Evolutionary conservation across 1,140 invertebrate species (phyloP).

Genomic region (Drosophila melanogaster): DNA sequence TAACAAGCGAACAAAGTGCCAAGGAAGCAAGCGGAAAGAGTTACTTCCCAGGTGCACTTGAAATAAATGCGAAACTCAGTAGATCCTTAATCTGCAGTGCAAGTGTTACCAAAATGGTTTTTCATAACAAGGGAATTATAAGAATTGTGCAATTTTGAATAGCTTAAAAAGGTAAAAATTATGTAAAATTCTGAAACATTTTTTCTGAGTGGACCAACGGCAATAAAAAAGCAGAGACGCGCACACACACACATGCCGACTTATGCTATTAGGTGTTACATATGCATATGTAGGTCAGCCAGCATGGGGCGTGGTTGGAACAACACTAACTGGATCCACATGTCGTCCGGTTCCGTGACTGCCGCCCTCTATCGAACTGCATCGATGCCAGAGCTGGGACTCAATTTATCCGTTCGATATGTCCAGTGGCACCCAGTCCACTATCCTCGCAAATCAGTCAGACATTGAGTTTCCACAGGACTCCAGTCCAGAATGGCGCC

Average conservation of each 20-base stretch:
- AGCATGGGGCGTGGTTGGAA: constrained; percentile 36
- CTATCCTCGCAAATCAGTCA: constrained; percentile 61
- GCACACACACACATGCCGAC: constrained; percentile 11
- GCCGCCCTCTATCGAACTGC: constrained; percentile 12
- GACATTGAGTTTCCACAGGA: constrained; percentile 17
- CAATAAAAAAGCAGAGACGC: constrained; percentile 28
- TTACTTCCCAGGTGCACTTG: constrained; percentile 1
- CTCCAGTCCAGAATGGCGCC: constrained; percentile 18
- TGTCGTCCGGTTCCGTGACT: constrained; percentile 69
- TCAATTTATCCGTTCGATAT: constrained; percentile 34
- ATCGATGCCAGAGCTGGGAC: constrained; percentile 43
- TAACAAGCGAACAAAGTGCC: constrained; percentile 74
- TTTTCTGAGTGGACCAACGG: constrained; percentile 4
- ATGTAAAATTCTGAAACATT: too few relatives aligned
- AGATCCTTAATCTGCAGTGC: too few relatives aligned
- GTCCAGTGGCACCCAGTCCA: neutral
- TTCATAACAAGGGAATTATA: too few relatives aligned
- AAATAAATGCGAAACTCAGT: neutral
- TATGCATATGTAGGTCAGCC: constrained; percentile 74
- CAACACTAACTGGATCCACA: constrained; percentile 65
- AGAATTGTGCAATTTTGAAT: too few relatives aligned
- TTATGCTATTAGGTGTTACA: constrained; percentile 57
- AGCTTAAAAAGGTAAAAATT: too few relatives aligned
- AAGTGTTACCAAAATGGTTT: too few relatives aligned
- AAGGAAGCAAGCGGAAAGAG: constrained; percentile 20